Base-by-base conservation (phyloP, 2,113 vertebrate genomes). In the Odontesthes bonariensis region DNA sequence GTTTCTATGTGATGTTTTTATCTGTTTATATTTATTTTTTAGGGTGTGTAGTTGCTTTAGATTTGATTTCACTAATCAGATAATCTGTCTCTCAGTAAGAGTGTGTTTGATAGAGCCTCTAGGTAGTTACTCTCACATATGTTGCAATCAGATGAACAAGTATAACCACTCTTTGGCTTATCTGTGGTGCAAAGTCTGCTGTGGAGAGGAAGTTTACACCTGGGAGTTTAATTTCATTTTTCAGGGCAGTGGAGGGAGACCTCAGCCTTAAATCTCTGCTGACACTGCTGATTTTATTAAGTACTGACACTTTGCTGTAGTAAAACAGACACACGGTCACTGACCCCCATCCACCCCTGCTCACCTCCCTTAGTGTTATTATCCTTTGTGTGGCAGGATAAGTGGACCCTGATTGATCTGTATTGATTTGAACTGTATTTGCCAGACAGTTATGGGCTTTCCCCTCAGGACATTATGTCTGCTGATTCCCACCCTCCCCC, bases 361-460 rank as follows among this genome's bases (percentile, higher is more conserved):
- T 27, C 27, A 23, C 1, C 38, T 32, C 57, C 35, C 35, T 40
- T 68, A 53, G 22, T 58, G 69, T 81, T 69, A 57, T 89, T 84
- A 81, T 69, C 60, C 64, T 72, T 66, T 31, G 44, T 13, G 22
- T 80, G 13, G 62, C 59, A 73, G 78, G 66, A 60, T 88, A 89
- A 88, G 77, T 87, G 77, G 64, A 82, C 32, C 62, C 51, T 80
- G 81, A 93, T 90, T 89, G 86, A 91, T 86, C 56, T 17, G 47
- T 88, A 91, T 91, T 89, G 87, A 92, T 91, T 71, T 31, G 56
- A 81, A 80, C 77, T 82, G 73, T 84, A 89, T 88, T 89, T 88
- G 75, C 79, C 82, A 78, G 75, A 84, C 84, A 81, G 77, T 90
- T 83, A 88, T 87, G 67, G 74, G 68, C 65, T 67, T 86, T 40